These are phyloP conservation scores for Himalopsyche japonica DNA, from an alignment of 2,888 invertebrate genomes.

Conservation along the genomic window DNA sequence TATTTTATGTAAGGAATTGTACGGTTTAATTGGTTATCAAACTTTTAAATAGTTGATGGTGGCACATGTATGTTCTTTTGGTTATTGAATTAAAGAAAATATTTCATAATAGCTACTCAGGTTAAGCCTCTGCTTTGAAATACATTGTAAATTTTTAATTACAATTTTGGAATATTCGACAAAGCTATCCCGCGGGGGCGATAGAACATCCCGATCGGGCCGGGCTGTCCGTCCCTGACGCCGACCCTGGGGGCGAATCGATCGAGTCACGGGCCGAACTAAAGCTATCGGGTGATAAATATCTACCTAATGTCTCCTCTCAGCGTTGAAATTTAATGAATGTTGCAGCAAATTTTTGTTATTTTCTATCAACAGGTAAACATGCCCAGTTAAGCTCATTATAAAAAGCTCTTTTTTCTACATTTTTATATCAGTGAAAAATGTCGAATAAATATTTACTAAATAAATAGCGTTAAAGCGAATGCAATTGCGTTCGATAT, in stretches of 20 bases:
- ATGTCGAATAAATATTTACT: no score
- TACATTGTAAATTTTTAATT: background rate
- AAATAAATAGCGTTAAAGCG: no score
- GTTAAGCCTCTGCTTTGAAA: background rate
- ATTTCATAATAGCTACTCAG: no score
- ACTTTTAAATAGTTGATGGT: no score
- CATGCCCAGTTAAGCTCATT: no score
- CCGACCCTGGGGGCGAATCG: background rate
- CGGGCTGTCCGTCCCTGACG: background rate
- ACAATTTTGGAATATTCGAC: background rate
- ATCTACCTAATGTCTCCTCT: background rate
- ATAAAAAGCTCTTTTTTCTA: no score
- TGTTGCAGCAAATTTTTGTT: background rate
- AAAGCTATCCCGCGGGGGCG: background rate
- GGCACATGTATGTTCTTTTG: no score
- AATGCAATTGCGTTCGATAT: no score
- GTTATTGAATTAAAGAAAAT: no score
- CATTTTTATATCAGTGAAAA: no score
- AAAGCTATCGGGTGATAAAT: background rate
- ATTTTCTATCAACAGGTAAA: background rate
- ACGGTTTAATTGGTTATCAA: no score
- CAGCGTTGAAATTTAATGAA: background rate
- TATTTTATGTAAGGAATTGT: no score
- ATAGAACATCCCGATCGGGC: background rate
- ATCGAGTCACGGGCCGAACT: background rate